phyloP scores from a whole-genome alignment of 2,888 invertebrate species.

The Lottia gigantea region DNA sequence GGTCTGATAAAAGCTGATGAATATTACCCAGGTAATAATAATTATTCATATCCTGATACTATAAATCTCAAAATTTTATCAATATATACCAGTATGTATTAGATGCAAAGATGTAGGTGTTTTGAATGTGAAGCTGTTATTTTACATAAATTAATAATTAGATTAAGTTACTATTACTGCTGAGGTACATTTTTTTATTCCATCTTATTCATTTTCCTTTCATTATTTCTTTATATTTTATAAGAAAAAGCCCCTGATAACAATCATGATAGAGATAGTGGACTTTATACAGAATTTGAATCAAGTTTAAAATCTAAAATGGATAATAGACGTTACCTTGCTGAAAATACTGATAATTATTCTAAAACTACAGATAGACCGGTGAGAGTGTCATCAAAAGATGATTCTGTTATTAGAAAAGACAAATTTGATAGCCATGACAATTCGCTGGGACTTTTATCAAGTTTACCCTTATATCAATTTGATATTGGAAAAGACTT shows the following conservation, averaged over 20 bases:
- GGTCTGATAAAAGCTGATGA: constrained; percentile 70
- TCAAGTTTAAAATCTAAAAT: background rate
- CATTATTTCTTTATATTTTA: too few relatives aligned
- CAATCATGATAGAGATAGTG: background rate
- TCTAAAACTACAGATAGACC: background rate
- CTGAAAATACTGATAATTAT: background rate
- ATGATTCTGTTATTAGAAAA: background rate
- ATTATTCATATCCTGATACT: too few relatives aligned
- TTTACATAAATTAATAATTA: too few relatives aligned
- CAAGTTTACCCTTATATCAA: background rate
- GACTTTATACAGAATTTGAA: background rate
- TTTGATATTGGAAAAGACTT: background rate
- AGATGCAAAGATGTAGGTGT: too few relatives aligned
- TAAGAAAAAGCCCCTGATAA: background rate
- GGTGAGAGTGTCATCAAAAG: background rate
- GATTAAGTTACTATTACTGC: too few relatives aligned
- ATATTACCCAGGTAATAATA: constrained; percentile 23
- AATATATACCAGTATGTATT: too few relatives aligned
- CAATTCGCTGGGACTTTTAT: background rate
- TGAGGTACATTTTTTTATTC: too few relatives aligned
- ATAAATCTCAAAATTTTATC: too few relatives aligned
- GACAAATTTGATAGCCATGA: background rate
- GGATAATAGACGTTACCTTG: background rate
- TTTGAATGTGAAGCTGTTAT: too few relatives aligned
- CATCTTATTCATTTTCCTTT: too few relatives aligned